phyloP scores from a whole-genome alignment of 2,888 invertebrate genomes.

The Limnephilus marmoratus region DNA sequence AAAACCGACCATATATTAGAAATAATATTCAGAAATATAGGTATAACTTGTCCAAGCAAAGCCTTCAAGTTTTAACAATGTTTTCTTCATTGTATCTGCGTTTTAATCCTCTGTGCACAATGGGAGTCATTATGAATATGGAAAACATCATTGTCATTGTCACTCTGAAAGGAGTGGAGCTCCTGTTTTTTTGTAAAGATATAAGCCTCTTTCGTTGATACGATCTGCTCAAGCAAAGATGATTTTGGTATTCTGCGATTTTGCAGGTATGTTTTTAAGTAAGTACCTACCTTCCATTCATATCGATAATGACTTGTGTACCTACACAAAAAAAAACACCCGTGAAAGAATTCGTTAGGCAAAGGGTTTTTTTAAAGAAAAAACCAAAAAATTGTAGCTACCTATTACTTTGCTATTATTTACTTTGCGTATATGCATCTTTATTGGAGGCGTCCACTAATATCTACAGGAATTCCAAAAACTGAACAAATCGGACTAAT shows the following conservation, averaged over 20 bases:
- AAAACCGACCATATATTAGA: neutral
- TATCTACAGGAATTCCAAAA: too few species aligned
- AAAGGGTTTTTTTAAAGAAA: neutral
- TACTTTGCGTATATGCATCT: too few species aligned
- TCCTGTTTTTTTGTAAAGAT: neutral
- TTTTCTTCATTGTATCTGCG: constrained; percentile 18
- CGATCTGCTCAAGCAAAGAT: neutral
- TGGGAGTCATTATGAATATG: constrained; percentile 39
- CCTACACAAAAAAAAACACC: neutral
- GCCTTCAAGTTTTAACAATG: constrained; percentile 31
- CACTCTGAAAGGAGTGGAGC: constrained; percentile 18
- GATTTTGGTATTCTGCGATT: neutral
- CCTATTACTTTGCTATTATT: too few species aligned
- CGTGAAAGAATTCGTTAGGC: neutral
- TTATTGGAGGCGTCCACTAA: too few species aligned
- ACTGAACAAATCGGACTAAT: too few species aligned
- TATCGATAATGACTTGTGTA: neutral
- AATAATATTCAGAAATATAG: neutral
- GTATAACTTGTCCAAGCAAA: constrained; percentile 10
- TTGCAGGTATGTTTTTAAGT: neutral
- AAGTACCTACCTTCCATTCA: neutral
- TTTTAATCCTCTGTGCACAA: constrained; percentile 24
- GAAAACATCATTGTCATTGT: constrained; percentile 45
- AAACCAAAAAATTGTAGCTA: too few species aligned
- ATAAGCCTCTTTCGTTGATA: constrained; percentile 4